A percentile compares a stretch with the other conserved stretches of the same genome.
Conservation (phyloP, 2,888 invertebrate species). For the Physocephala rufipes region DNA sequence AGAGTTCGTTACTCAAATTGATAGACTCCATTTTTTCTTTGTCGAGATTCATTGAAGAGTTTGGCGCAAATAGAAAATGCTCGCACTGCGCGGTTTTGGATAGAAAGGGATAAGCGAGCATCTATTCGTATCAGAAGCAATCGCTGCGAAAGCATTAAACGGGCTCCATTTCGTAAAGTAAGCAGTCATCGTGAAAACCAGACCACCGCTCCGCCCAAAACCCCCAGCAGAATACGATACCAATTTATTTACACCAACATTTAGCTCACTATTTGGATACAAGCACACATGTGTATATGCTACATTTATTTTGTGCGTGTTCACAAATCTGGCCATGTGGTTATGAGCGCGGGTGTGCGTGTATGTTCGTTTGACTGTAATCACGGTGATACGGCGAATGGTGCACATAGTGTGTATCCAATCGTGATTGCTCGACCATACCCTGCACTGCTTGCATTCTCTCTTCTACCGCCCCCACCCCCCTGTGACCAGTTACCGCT, state of each 20-base stretch:
- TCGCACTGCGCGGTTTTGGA: background rate
- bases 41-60: background rate
- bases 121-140: background rate
- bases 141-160: constrained; percentile 28
- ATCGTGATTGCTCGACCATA: constrained; percentile 18
- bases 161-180: background rate
- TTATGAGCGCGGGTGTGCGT: too few species aligned
- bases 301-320: background rate
- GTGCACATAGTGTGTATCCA: constrained; percentile 17
- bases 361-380: constrained; percentile 12
- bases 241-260: constrained; percentile 27
- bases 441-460: background rate
- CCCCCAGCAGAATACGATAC: constrained; percentile 15
- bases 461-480: too few species aligned
- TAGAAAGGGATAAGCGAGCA: background rate
- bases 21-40: constrained; percentile 36
- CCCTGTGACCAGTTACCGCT: constrained; percentile 11
- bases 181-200: constrained; percentile 1
- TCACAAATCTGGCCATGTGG: too few species aligned
- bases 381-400: constrained; percentile 15
- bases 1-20: background rate
- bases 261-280: background rate
- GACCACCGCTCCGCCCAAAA: constrained; percentile 24
- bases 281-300: background rate
- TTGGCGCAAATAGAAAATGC: constrained; percentile 1